phyloP scores from a whole-genome alignment of 2,113 vertebrate species.

The Phodopus roborovskii region DNA sequence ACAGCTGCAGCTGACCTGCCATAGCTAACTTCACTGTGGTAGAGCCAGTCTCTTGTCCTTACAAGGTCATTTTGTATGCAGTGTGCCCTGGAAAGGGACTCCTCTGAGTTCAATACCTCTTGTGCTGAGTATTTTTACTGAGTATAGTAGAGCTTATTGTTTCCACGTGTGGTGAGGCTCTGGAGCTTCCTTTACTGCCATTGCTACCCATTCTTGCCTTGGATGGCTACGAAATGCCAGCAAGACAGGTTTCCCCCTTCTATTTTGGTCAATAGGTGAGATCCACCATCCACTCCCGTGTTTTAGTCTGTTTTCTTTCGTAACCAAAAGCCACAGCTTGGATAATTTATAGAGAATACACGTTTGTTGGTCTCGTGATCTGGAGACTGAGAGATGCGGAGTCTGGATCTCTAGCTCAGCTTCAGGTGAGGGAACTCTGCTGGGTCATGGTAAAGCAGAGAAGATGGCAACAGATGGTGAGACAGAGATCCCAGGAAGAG shows the following conservation, averaged over 20 bases:
- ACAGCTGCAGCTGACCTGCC: not conserved
- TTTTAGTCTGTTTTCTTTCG: not conserved
- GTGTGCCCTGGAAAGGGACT: not conserved
- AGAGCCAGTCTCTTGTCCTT: constrained; percentile 11
- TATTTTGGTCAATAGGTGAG: not conserved
- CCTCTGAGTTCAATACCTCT: not conserved
- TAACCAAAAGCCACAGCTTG: too few species aligned
- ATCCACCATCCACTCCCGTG: not conserved
- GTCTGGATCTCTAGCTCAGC: not conserved
- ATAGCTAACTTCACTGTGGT: not conserved
- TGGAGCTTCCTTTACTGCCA: not conserved
- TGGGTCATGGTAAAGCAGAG: too few species aligned
- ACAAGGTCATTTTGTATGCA: constrained; percentile 28
- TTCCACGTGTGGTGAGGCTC: not conserved
- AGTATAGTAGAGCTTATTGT: too few species aligned
- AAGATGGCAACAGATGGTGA: not conserved
- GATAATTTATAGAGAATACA: not conserved
- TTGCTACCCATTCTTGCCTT: not conserved
- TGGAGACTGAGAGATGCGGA: not conserved
- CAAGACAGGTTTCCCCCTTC: not conserved
- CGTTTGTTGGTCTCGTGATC: not conserved
- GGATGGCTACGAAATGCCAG: not conserved
- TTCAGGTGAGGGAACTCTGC: not conserved
- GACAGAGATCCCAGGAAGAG: not conserved
- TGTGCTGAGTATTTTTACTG: not conserved